A percentile compares a stretch with the other conserved stretches of the same genome.
phyloP scores from a whole-genome alignment of 2,888 invertebrate species.

The Brachyopa scutellaris region DNA sequence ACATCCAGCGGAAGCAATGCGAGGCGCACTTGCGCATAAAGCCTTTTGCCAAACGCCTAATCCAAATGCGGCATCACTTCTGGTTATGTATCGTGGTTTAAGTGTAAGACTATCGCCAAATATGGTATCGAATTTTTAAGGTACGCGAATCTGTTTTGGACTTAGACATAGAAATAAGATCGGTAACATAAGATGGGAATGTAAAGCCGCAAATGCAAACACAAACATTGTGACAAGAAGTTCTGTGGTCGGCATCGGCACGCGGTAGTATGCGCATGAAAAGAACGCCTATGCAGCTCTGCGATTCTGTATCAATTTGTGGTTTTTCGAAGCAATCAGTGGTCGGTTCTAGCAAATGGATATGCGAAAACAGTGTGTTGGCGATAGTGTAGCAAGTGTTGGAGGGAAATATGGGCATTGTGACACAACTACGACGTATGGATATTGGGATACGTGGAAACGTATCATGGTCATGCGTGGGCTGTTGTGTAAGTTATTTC shows the following conservation, averaged over 20 bases:
- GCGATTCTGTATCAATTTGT: conserved; percentile 67
- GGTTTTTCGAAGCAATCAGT: conserved; percentile 54
- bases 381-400: conserved; percentile 55
- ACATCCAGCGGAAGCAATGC: conserved; percentile 35
- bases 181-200: conserved; percentile 42
- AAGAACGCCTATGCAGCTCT: conserved; percentile 47
- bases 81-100: conserved; percentile 55
- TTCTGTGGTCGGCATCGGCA: conserved; percentile 51
- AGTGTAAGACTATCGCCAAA: conserved; percentile 66
- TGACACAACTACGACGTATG: no score
- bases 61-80: no score
- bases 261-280: neutral
- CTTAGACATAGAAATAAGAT: conserved; percentile 3
- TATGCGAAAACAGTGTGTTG: conserved; percentile 29
- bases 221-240: no score
- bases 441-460: no score
- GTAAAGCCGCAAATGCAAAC: conserved; percentile 32
- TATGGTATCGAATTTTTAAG: conserved; percentile 52
- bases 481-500: no score
- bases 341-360: conserved; percentile 28
- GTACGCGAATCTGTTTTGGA: conserved; percentile 35
- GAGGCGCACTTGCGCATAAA: conserved; percentile 33
- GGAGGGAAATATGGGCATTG: conserved; percentile 56
- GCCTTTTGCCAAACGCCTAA: no score
- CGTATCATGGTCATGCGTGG: no score